Evolutionary conservation across 2,113 vertebrate species (phyloP).

Genomic region (Bufo gargarizans): DNA sequence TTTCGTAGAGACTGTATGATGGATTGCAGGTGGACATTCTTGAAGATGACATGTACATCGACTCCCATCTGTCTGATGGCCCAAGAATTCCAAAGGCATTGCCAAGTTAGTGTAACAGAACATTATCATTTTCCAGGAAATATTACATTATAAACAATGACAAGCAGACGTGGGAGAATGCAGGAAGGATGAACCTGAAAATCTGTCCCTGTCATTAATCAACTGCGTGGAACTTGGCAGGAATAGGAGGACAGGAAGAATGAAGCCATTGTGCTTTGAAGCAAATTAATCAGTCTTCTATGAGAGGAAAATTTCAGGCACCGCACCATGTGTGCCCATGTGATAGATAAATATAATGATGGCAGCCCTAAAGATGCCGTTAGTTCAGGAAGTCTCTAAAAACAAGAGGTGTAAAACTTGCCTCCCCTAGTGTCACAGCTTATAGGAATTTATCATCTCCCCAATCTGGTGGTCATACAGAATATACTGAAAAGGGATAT

Average conservation of each 20-base stretch:
- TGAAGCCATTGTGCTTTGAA: slow-evolving; percentile 30
- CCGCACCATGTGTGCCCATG: slow-evolving; percentile 46
- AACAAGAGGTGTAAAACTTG: background rate
- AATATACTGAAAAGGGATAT: background rate
- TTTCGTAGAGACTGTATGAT: slow-evolving; percentile 23
- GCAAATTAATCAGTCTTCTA: slow-evolving; percentile 50
- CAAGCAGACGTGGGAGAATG: slow-evolving; percentile 48
- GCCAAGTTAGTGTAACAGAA: slow-evolving; percentile 52
- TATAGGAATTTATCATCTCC: background rate
- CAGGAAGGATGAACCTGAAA: slow-evolving; percentile 53
- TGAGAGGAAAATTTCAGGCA: slow-evolving; percentile 21
- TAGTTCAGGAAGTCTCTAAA: background rate
- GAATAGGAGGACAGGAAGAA: slow-evolving; percentile 30
- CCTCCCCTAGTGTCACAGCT: background rate
- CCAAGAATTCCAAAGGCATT: slow-evolving; percentile 54
- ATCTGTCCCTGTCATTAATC: slow-evolving; percentile 56
- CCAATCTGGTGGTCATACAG: background rate
- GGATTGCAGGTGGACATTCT: slow-evolving; percentile 56
- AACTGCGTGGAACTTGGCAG: slow-evolving; percentile 34
- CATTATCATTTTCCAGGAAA: slow-evolving; percentile 51
- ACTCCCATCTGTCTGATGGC: slow-evolving; percentile 55
- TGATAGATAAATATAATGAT: slow-evolving; percentile 27
- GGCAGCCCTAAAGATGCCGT: background rate
- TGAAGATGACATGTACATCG: slow-evolving; percentile 55
- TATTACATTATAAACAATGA: slow-evolving; percentile 52